phyloP scores from a whole-genome alignment of 1,140 invertebrate genomes.

The Heterodera schachtii region DNA sequence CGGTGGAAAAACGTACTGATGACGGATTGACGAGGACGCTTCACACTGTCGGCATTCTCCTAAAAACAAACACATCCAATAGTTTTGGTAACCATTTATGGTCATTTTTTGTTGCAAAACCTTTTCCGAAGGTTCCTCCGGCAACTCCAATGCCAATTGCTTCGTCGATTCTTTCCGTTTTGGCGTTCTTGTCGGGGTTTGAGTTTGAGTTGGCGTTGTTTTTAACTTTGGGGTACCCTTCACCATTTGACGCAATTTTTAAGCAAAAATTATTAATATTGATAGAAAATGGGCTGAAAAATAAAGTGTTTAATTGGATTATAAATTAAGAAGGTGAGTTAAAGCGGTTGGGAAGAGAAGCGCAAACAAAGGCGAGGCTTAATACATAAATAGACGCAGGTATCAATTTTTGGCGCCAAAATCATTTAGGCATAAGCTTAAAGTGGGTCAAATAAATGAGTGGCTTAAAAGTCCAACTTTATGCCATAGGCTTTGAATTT shows the following conservation, averaged over 20 bases:
- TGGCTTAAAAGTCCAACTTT: no score
- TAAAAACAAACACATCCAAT: background rate
- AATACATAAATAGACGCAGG: no score
- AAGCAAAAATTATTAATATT: no score
- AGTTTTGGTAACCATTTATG: background rate
- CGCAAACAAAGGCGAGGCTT: no score
- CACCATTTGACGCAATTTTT: background rate
- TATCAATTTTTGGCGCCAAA: no score
- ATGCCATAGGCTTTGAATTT: no score
- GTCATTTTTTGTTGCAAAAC: background rate
- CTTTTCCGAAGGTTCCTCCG: background rate
- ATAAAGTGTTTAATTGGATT: no score
- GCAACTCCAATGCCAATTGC: background rate
- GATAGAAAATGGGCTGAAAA: no score
- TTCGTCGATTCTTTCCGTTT: background rate
- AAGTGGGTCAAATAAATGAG: no score
- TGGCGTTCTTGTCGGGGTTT: background rate
- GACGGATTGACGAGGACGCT: slow-evolving; percentile 7
- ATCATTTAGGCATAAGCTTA: no score
- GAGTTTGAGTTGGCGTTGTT: background rate
- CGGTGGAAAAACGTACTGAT: slow-evolving; percentile 12
- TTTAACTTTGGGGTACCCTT: background rate
- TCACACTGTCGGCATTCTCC: background rate
- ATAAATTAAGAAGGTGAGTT: no score
- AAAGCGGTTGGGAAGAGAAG: no score